Percentiles rank a stretch among this genome's conserved stretches.
Conservation (phyloP, 2,888 invertebrate species). For the Cataglyphis livida region DNA sequence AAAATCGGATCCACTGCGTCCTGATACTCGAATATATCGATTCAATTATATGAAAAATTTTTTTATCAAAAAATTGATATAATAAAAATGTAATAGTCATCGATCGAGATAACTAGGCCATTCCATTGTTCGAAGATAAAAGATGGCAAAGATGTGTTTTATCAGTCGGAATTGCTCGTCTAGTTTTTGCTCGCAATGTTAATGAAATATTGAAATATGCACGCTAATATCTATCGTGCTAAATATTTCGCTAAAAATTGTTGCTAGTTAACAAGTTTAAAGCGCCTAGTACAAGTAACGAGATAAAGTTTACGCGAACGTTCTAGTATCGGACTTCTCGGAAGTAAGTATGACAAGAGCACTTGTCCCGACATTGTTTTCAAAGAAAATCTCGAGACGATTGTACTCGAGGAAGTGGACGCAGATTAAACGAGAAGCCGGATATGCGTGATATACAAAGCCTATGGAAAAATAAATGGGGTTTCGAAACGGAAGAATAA, state of each 20-base stretch:
- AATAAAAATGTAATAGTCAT: constrained; percentile 56
- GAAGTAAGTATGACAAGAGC: constrained; percentile 38
- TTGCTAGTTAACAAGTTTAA: background rate
- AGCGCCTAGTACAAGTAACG: constrained; percentile 12
- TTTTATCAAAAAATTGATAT: constrained; percentile 32
- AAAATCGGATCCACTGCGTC: constrained; percentile 20
- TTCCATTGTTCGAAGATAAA: constrained; percentile 54
- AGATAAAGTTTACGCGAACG: constrained; percentile 45
- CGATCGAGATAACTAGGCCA: constrained; percentile 70
- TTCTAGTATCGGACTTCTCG: constrained; percentile 40
- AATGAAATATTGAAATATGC: constrained; percentile 2
- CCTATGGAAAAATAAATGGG: constrained; percentile 18
- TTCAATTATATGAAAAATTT: constrained; percentile 33
- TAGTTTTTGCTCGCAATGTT: background rate
- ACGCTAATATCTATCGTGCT: background rate
- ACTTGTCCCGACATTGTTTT: constrained; percentile 32
- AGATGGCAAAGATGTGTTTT: constrained; percentile 39
- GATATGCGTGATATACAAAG: constrained; percentile 42
- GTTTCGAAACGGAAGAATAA: background rate
- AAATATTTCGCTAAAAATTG: constrained; percentile 4
- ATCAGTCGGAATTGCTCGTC: background rate
- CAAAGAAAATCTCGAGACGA: constrained; percentile 41
- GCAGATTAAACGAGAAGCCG: constrained; percentile 43
- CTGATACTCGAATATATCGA: constrained; percentile 26
- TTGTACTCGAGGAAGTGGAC: constrained; percentile 19